Evolutionary conservation across 2,888 invertebrate species (phyloP), one percentile per base, ranked within the genome.

Genomic region (Charanyca ferruginea): DNA sequence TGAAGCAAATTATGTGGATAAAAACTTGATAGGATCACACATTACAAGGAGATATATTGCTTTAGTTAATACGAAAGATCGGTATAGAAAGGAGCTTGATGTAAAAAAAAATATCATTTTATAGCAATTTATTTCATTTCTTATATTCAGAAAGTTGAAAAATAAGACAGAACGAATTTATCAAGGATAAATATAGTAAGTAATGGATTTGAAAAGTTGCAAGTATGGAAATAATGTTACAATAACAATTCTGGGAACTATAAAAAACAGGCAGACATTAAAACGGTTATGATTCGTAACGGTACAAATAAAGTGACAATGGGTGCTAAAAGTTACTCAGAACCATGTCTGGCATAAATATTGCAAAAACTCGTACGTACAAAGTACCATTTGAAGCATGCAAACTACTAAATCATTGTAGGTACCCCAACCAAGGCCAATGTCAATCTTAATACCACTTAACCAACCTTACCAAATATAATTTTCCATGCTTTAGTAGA

Each of bases 381-480:
- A 11, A 18, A 61, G 16, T 20, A 51, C 45, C 42, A 49, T 57
- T 67, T 53, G 9, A 51, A 32, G 25, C 58, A 52, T 57, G 6
- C 25, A 55, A 59, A 59, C 25, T 44, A 66, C 4, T 48, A 58
- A 35, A 54, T 52, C 54, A 52, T 28, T 32, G 53, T 35, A 48
- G 54, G 45, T 38, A 54, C 35, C 7, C 0, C n/a, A 42, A 58
- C 48, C 71, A 72, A 75, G 69, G 80, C 60, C 71, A 66, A 71
- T 57, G 65, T 75, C 63, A 80, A 66, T 68, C 69, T 55, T 61
- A 80, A 78, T 71, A 38, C 18, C 49, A 72, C 55, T 62, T 77
- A 87, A 73, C 57, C 72, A 85, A 87, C 84, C 89, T 74, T 86
- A 89, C 85, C 88, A 75, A 90, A 91, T 87, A 25, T 1, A 66